Evolutionary conservation across 2,797 vertebrate genomes (phyloP), one percentile per base, ranked within the genome.

Genomic region (Margarornis squamiger): DNA sequence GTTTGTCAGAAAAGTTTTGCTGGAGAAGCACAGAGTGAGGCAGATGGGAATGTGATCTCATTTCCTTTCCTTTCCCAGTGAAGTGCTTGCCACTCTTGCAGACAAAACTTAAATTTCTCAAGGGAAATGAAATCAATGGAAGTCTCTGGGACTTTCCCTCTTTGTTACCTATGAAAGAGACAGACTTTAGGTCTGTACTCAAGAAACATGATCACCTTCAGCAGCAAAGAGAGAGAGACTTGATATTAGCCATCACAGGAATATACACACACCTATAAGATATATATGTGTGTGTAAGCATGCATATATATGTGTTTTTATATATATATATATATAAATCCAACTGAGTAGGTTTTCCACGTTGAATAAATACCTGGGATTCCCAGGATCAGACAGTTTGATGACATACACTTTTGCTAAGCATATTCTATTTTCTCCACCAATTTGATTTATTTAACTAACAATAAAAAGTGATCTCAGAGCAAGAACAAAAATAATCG

Each of bases 391-490:
- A 97, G 67, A 51, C 13, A 72, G 27, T 38, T 71, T 72, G 67
- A 90, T 11, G 41, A 87, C 92, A 77, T 41, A 91, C 13, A 61
- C 74, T 94, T 90, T 96, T 93, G 83, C 77, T 87, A 93, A 95
- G 80, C 73, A 79, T 94, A 87, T 92, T 46, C 67, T 95, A 22
- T 82, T 97, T 95, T 94, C 66, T 74, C 52, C 86, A 87, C 59
- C 63, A 41, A 49, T 82, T 90, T 84, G 55, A 92, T 97, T 96
- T 97, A 94, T 96, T 96, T 96, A 87, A 80, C 80, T 88, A 95
- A 85, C 93, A 95, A 92, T 96, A 88, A 94, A 65, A 83, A 95
- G 17, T 79, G 74, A 96, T 95, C 90, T 91, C 0, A 2, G 52
- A 94, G 86, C 90, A 95, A 96, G 95, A 95, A 87, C 32, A 83